Evolutionary conservation across 53 echinoderm and acorn worm genomes (phyloP).

Genomic region (Antedon mediterranea): DNA sequence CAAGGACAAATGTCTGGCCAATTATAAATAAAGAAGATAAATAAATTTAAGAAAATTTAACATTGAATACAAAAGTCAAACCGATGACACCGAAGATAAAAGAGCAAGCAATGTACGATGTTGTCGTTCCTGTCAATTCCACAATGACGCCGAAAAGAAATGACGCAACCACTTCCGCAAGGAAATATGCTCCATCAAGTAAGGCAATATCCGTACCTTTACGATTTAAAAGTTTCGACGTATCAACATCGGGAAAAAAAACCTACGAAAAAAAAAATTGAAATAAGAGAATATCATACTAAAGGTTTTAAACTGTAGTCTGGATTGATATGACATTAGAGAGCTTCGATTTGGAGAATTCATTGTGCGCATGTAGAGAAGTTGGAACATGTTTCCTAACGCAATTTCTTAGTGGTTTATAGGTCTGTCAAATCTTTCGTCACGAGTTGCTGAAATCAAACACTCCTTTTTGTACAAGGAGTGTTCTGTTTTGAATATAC

Average conservation of each 20-base stretch:
- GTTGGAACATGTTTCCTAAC: too few relatives aligned
- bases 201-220: constrained; percentile 79
- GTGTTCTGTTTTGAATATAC: too few relatives aligned
- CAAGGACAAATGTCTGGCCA: too few relatives aligned
- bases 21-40: too few relatives aligned
- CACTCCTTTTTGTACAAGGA: too few relatives aligned
- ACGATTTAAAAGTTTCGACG: constrained; percentile 31
- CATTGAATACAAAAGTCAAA: constrained; percentile 17
- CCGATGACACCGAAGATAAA: constrained; percentile 42
- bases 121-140: constrained; percentile 46
- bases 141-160: constrained; percentile 72
- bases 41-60: neutral
- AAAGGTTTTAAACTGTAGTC: too few relatives aligned
- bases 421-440: too few relatives aligned
- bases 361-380: too few relatives aligned
- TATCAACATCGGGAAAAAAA: constrained; percentile 44
- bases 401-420: too few relatives aligned
- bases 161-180: constrained; percentile 75
- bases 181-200: constrained; percentile 87
- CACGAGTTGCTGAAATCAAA: too few relatives aligned
- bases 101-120: constrained; percentile 64
- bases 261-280: constrained; percentile 23
- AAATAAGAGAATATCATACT: neutral
- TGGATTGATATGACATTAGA: too few relatives aligned
- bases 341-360: too few relatives aligned